Evolutionary conservation across 2,113 vertebrate genomes (phyloP), one percentile per base, ranked within the genome.

Genomic region (Callopanchax toddi): DNA sequence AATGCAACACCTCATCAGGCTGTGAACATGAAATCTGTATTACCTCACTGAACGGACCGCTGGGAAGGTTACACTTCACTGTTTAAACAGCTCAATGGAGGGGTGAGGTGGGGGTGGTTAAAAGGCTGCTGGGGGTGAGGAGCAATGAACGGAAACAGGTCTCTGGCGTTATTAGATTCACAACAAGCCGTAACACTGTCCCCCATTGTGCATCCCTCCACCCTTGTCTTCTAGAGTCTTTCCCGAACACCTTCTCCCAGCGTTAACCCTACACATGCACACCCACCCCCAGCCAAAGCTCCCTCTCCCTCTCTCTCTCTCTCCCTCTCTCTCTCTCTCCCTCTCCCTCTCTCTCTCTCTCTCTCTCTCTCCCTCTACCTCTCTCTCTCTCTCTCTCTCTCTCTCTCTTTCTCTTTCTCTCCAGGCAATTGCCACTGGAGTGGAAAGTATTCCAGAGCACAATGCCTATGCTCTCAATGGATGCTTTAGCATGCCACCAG

Each of bases 381-480:
- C 29, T 32, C 29, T 32, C 29, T 32, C 29, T 32, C 29, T 32
- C 29, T 32, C 29, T 32, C 29, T 32, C 29, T 32, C 29, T 6
- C 29, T 32, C 29, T 4, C 29, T 32, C 29, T 32, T 9, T 32
- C 29, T 32, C 29, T 32, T 9, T 32, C 90, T 92, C 91, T 92
- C 92, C 89, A 93, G 90, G 90, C 91, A 89, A 92, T 93, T 92
- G 91, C 91, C 91, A 93, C 82, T 92, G 91, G 90, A 93, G 92
- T 93, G 92, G 91, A 93, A 93, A 93, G 88, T 89, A 93, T 92
- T 92, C 89, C 88, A 83, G 80, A 79, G 84, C 87, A 93, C 92
- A 93, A 93, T 92, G 90, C 86, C 90, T 63, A 51, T 73, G 83
- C 89, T 92, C 87, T 93, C 91, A 93, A 93, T 92, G 90, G 92